Conservation (phyloP, 2,113 vertebrate species). For the Agelaius tricolor region DNA sequence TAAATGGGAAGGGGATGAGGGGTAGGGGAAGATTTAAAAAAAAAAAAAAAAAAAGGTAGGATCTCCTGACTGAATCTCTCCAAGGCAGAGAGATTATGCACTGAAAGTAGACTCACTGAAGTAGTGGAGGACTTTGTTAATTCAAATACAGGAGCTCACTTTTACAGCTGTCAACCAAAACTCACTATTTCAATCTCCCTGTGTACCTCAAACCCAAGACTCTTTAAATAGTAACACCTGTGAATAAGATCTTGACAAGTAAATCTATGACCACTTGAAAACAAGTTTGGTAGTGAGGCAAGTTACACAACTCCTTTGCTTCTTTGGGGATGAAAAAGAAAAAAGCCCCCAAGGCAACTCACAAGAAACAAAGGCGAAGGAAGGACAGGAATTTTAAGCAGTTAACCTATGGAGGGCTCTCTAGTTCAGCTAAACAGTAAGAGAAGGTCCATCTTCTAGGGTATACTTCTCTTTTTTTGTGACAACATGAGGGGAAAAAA, state of each 20-base stretch:
- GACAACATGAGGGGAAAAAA: not conserved
- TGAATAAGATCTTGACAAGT: not conserved
- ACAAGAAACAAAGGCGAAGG: not conserved
- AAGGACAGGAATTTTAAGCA: not conserved
- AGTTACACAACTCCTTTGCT: not conserved
- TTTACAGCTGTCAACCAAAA: not conserved
- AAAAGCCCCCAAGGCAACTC: not conserved
- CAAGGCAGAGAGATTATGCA: not conserved
- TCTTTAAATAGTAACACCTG: not conserved
- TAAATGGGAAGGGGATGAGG: not conserved
- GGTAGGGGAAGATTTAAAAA: no score
- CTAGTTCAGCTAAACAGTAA: not conserved
- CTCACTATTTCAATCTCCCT: not conserved
- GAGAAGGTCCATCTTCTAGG: not conserved
- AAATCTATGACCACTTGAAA: not conserved
- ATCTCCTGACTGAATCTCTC: not conserved
- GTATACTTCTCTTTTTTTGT: not conserved
- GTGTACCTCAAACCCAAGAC: not conserved
- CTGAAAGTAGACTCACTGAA: not conserved
- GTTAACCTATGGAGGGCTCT: not conserved
- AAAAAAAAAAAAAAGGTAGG: not conserved
- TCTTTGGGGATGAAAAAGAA: not conserved
- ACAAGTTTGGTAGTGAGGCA: not conserved
- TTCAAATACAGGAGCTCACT: not conserved
- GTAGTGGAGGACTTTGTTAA: not conserved